These are phyloP conservation scores for Lacerta bilineata DNA, from an alignment of 2,797 vertebrate species.

Conservation along the genomic window DNA sequence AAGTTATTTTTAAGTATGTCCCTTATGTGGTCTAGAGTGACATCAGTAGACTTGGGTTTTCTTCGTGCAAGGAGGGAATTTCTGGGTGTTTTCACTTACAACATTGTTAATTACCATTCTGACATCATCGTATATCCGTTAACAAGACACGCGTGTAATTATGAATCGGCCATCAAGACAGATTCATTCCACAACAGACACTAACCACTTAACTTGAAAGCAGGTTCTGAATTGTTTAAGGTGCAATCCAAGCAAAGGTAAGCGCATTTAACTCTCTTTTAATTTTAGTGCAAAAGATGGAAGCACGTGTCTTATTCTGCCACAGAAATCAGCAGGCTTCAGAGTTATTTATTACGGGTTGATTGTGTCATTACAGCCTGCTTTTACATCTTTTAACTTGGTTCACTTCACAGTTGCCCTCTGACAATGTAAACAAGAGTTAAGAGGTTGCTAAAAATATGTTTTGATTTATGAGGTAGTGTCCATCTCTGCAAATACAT, in stretches of 20 bases:
- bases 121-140: background rate
- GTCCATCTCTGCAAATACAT: background rate
- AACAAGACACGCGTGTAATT: background rate
- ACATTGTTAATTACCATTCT: conserved; percentile 4
- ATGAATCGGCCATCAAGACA: background rate
- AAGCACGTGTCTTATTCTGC: background rate
- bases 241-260: background rate
- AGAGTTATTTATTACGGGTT: background rate
- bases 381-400: background rate
- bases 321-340: too few species aligned
- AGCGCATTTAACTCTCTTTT: background rate
- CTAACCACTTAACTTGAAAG: background rate
- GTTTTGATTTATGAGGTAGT: background rate
- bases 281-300: background rate
- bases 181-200: background rate
- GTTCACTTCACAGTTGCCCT: background rate
- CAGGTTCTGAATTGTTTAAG: background rate
- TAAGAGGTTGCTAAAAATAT: background rate
- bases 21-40: background rate
- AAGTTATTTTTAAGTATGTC: conserved; percentile 8
- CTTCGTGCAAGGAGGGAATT: background rate
- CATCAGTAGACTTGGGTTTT: conserved; percentile 14
- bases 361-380: background rate
- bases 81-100: background rate
- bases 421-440: background rate